A percentile compares a stretch with the other conserved stretches of the same genome.
Conservation (phyloP, 2,888 invertebrate genomes). For the Agrochola litura region DNA sequence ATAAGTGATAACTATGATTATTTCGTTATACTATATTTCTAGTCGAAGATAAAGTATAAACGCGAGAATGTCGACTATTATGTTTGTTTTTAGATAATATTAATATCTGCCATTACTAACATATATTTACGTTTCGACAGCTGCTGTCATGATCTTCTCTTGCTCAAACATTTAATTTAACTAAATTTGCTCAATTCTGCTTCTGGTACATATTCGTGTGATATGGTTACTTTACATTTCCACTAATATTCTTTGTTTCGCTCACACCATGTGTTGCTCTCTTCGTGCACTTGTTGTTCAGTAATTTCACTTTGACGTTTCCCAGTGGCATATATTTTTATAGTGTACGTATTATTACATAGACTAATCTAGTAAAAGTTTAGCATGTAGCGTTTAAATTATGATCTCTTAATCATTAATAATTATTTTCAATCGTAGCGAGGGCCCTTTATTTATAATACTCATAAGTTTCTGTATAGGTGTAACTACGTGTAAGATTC, state of each 20-base stretch:
- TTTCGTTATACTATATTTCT: constrained; percentile 88
- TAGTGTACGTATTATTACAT: constrained; percentile 83
- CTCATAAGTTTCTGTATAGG: constrained; percentile 89
- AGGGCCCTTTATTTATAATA: constrained; percentile 88
- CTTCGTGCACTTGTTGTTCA: constrained; percentile 76
- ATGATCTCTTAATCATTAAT: constrained; percentile 91
- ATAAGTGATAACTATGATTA: constrained; percentile 87
- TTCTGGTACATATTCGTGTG: constrained; percentile 69
- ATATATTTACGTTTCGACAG: constrained; percentile 80
- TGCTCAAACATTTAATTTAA: constrained; percentile 88
- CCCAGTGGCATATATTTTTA: constrained; percentile 87
- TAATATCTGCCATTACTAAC: constrained; percentile 74
- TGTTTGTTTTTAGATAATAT: constrained; percentile 74
- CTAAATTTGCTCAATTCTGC: constrained; percentile 89
- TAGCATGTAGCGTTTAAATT: constrained; percentile 88
- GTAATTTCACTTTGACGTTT: constrained; percentile 75
- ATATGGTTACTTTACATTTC: constrained; percentile 47
- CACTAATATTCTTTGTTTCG: constrained; percentile 49
- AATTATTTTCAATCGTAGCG: constrained; percentile 88
- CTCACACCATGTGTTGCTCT: constrained; percentile 59
- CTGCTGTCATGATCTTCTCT: constrained; percentile 84
- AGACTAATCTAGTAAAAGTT: constrained; percentile 88
- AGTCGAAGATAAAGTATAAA: constrained; percentile 85
- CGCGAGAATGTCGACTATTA: constrained; percentile 84
- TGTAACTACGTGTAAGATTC: constrained; percentile 78